phyloP scores from a whole-genome alignment of 2,888 invertebrate genomes.

The Sesamia inferens region DNA sequence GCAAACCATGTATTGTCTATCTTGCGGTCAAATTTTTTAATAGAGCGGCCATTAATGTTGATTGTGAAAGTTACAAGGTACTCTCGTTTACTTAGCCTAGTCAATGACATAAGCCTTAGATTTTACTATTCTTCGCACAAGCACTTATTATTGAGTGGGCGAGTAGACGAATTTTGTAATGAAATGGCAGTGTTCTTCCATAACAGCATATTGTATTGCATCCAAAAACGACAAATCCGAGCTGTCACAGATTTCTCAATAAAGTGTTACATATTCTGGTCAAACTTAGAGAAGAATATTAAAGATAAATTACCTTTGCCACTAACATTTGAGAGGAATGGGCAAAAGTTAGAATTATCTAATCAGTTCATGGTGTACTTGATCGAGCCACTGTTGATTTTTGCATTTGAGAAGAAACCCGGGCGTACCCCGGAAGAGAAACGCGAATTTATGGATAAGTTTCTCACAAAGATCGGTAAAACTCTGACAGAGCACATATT shows the following conservation, averaged over 20 bases:
- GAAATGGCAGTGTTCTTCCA: constrained; percentile 60
- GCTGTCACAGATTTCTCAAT: constrained; percentile 64
- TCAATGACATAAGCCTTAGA: constrained; percentile 38
- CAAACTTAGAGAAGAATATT: constrained; percentile 60
- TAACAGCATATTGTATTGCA: constrained; percentile 55
- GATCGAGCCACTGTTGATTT: constrained; percentile 63
- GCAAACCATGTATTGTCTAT: constrained; percentile 62
- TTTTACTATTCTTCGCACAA: constrained; percentile 32
- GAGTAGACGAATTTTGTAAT: constrained; percentile 61
- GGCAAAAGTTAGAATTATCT: constrained; percentile 64
- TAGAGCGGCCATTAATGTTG: constrained; percentile 36
- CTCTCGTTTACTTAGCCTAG: constrained; percentile 21
- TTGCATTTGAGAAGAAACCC: constrained; percentile 34
- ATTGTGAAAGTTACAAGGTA: constrained; percentile 48
- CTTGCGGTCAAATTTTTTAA: constrained; percentile 50
- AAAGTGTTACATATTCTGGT: constrained; percentile 67
- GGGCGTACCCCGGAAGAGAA: constrained; percentile 12
- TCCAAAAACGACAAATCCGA: constrained; percentile 63
- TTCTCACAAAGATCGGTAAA: constrained; percentile 55
- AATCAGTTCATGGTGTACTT: constrained; percentile 68
- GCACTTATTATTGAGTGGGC: constrained; percentile 36
- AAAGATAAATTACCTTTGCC: constrained; percentile 47
- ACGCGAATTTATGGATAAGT: constrained; percentile 54
- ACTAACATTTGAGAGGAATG: constrained; percentile 67
- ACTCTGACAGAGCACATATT: constrained; percentile 66